phyloP scores from a whole-genome alignment of 2,113 vertebrate species.

The Cebus imitator region DNA sequence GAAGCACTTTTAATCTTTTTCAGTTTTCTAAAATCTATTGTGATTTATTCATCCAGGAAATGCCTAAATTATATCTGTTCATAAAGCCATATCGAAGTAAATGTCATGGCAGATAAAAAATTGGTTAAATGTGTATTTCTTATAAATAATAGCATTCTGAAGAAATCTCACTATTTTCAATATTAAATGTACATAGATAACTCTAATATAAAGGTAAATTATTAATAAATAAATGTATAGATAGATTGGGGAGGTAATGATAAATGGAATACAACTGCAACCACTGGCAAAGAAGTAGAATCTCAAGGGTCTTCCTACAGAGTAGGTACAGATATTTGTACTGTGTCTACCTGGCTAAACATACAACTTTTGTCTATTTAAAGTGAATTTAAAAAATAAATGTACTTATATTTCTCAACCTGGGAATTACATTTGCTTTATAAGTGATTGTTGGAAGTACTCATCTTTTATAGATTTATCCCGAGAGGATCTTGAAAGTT shows the following conservation, averaged over 20 bases:
- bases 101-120: not conserved
- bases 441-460: not conserved
- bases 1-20: not conserved
- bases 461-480: not conserved
- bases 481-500: not conserved
- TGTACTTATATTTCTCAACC: not conserved
- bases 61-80: not conserved
- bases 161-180: not conserved
- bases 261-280: not conserved
- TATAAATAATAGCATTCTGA: not conserved
- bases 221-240: not conserved
- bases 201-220: not conserved
- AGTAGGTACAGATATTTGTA: not conserved
- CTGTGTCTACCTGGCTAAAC: not conserved
- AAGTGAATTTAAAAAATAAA: slow-evolving; percentile 18
- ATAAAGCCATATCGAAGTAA: not conserved
- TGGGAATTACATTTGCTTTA: not conserved
- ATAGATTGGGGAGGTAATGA: not conserved
- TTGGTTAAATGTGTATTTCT: not conserved
- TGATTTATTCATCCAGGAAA: slow-evolving; percentile 3
- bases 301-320: not conserved
- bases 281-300: not conserved
- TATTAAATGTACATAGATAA: not conserved
- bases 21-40: not conserved
- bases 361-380: not conserved